Base-by-base conservation (phyloP, 30 jellyfish, hydroid and myxozoan genomes). In the Hydractinia symbiolongicarpus region DNA sequence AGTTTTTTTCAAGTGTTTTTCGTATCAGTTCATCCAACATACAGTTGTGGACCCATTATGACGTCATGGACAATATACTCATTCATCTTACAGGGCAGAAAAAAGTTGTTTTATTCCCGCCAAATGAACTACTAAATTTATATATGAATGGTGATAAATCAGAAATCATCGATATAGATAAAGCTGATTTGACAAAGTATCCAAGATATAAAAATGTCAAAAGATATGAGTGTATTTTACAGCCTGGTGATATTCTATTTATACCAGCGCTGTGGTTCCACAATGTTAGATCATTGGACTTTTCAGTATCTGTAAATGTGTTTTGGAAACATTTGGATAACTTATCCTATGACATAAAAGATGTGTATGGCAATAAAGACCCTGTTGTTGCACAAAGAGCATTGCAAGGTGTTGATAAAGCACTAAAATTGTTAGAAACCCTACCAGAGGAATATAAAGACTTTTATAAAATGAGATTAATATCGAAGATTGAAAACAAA, bases 211-310 rank as follows among this genome's bases (percentile, higher is more conserved):
- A 78, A 44, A 74, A 83, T 51, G 96, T 83, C 9, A 21, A 17
- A 44, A 55, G 86, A 50, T 72, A 77, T 17, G 95, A 86, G 71
- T 86, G 94, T 77, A 54, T 77, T 54, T 74, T 90, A 56, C 72
- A 85, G 40, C 93, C 94, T 15, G 97, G 97, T 5, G 97, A 90
- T 78, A 84, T 87, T 9, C 21, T 90, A n/a, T 90, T 86, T 72
- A 90, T 90, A 58, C 97, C 97, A 19, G 97, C 97, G 5, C 79
- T 90, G 68, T 90, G 97, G 97, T 90, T 90, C 67, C 97, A 90
- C 72, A 90, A 90, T 66, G 96, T 90, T 50, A 86, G 74, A 19
- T 78, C 97, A 1, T 66, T 81, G 64, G 94, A 86, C 66, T 85
- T 75, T 64, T 79, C 93, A 17, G 82, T 90, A 7, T 90, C 88